Base-by-base conservation (phyloP, 2,888 invertebrate genomes). In the Euplagia quadripunctaria region DNA sequence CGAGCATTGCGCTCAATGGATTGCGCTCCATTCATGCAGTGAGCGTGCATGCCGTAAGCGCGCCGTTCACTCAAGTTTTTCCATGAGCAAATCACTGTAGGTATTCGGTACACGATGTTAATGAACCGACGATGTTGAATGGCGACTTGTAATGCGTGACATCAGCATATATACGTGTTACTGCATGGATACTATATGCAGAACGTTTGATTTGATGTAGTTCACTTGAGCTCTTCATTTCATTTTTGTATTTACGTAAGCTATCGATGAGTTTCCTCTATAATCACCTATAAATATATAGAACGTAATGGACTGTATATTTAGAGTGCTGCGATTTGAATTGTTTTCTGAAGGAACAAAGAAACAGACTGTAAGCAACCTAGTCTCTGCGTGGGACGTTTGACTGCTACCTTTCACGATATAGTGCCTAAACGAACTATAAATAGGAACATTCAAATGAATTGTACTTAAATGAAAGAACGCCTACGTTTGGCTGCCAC, bases 371-470 rank as follows among this genome's bases (percentile, higher is more conserved):
- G 41, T 76, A 69, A 74, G 74, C 74, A 78, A 77, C 80, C 75
- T 75, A 51, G 72, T 72, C 52, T 64, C 67, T 80, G 87, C 89
- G 86, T 79, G 79, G 78, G 83, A 74, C 79, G 80, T 73, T 79
- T 77, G 82, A 81, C 86, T 85, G 84, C 84, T 91, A 88, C 90
- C 89, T 91, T 92, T 90, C 88, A 88, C 88, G 88, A 88, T 86
- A 90, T 79, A 82, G 77, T 84, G 88, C 88, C 88, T 86, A 86
- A 88, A 81, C 81, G 78, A 84, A 85, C 90, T 94, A 94, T 92
- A 93, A 93, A 94, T 94, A 94, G 91, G 84, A 83, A 84, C 87
- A 87, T 92, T 90, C 84, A 87, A 90, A 89, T 92, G 87, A 89
- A 92, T 89, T 89, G 88, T 90, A n/a, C n/a, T n/a, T n/a, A 90